A percentile compares a stretch with the other conserved stretches of the same genome.
These are phyloP conservation scores for Aramus guarauna DNA, from an alignment of 2,113 vertebrate genomes.

Conservation along the genomic window DNA sequence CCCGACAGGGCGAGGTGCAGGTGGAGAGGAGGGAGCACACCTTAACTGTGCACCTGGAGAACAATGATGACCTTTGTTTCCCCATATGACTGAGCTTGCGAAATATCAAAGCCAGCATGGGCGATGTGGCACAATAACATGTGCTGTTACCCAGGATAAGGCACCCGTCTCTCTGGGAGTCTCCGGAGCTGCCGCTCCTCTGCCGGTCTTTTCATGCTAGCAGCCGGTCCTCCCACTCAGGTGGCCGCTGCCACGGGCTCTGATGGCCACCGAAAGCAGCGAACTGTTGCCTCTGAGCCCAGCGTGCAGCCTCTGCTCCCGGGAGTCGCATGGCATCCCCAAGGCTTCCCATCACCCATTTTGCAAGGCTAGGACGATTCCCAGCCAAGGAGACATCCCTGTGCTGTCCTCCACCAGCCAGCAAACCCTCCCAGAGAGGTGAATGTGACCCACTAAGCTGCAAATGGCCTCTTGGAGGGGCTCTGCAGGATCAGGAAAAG, in stretches of 20 bases:
- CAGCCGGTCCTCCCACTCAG: background rate
- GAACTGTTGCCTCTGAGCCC: background rate
- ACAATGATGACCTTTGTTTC: background rate
- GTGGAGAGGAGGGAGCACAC: background rate
- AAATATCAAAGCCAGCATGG: background rate
- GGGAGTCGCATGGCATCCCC: background rate
- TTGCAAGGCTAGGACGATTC: background rate
- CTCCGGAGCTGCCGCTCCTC: rapidly evolving
- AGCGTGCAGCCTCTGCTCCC: background rate
- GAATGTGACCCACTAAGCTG: background rate
- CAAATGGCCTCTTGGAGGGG: background rate
- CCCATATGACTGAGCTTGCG: background rate
- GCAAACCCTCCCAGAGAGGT: background rate
- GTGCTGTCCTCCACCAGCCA: background rate
- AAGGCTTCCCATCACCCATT: background rate
- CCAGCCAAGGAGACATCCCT: background rate
- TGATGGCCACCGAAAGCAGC: background rate
- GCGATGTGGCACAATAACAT: background rate
- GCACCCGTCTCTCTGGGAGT: rapidly evolving
- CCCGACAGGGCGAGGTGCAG: rapidly evolving
- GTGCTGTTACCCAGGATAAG: background rate
- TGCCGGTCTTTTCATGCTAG: background rate
- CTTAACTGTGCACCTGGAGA: background rate
- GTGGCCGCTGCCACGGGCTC: background rate
- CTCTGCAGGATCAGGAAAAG: background rate